Conservation (phyloP, 2,888 invertebrate species). For the Aspidiotus rigidus region DNA sequence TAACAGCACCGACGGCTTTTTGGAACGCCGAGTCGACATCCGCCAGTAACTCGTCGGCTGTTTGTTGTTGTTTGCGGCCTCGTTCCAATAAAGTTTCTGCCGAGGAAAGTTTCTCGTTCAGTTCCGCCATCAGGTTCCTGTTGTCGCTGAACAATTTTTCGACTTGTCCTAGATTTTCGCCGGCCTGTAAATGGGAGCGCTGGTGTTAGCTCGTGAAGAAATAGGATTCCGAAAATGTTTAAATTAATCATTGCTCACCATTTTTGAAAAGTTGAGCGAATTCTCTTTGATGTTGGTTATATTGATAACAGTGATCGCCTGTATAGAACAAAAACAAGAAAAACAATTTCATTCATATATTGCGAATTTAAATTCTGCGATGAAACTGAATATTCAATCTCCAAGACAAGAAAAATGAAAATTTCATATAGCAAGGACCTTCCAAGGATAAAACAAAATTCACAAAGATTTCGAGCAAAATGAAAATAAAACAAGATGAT, state of each 20-base stretch:
- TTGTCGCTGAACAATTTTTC: constrained; percentile 56
- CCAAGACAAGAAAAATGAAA: no score
- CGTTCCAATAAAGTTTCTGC: constrained; percentile 44
- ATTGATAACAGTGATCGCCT: constrained; percentile 54
- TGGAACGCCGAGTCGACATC: constrained; percentile 66
- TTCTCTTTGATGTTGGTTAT: constrained; percentile 58
- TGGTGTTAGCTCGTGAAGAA: not conserved
- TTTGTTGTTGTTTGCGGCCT: constrained; percentile 62
- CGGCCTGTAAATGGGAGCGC: constrained; percentile 41
- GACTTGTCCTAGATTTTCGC: constrained; percentile 51
- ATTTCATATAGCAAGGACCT: no score
- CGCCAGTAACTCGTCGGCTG: constrained; percentile 67
- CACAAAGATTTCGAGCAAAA: no score
- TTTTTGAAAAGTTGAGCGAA: constrained; percentile 57
- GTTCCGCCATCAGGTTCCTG: constrained; percentile 43
- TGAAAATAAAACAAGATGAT: no score
- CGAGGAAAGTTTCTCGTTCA: constrained; percentile 43
- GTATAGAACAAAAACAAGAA: no score
- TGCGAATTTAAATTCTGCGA: no score
- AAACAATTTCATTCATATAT: no score
- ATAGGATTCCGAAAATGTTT: not conserved
- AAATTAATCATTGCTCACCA: constrained; percentile 48
- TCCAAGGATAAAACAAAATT: no score
- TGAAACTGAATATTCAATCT: no score
- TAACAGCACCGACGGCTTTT: constrained; percentile 72